A percentile compares a stretch with the other conserved stretches of the same genome.
phyloP scores from a whole-genome alignment of 2,797 vertebrate species.

The Ctenopoma kingsleyae region DNA sequence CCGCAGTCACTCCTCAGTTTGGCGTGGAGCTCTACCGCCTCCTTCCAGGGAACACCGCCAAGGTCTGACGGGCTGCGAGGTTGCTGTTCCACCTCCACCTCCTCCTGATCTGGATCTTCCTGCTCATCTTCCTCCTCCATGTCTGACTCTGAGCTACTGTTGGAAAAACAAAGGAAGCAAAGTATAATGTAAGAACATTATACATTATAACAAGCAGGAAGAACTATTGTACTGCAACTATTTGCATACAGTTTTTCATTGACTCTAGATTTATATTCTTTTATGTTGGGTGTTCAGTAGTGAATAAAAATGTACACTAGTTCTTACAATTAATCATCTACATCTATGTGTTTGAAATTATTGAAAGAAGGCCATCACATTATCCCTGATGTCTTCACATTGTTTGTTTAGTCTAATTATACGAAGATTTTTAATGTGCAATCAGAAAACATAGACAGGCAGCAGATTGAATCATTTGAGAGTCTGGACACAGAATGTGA shows the following conservation, averaged over 20 bases:
- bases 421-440: neutral
- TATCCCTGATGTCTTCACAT: neutral
- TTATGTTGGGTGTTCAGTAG: no score
- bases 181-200: neutral
- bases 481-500: neutral
- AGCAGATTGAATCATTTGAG: accelerated
- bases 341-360: no score
- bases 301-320: neutral
- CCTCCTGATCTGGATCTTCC: slow-evolving; percentile 85
- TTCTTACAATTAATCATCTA: neutral
- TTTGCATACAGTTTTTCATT: neutral
- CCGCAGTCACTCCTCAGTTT: slow-evolving; percentile 87
- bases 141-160: slow-evolving; percentile 95
- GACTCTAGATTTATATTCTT: neutral
- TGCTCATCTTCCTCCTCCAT: slow-evolving; percentile 88
- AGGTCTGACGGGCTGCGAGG: slow-evolving; percentile 88
- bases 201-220: no score
- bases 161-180: slow-evolving; percentile 3
- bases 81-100: slow-evolving; percentile 70
- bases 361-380: neutral
- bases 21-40: slow-evolving; percentile 93
- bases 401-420: neutral
- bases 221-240: no score
- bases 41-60: slow-evolving; percentile 95
- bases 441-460: neutral